Evolutionary conservation across 2,888 invertebrate species (phyloP).

Genomic region (Ligdia adustata): DNA sequence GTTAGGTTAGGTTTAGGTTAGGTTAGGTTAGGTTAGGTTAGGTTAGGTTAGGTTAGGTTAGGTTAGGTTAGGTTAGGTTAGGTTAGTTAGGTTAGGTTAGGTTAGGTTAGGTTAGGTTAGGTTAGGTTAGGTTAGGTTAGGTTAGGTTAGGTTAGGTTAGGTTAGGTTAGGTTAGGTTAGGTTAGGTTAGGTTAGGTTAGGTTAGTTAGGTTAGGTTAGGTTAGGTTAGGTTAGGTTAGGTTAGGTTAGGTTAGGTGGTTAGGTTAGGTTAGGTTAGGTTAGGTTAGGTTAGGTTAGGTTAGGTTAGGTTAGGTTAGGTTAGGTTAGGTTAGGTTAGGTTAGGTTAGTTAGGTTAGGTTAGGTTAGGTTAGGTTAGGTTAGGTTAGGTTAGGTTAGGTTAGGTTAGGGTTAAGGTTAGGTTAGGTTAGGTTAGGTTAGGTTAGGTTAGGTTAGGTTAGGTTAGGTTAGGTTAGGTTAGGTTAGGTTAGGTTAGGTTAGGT

Average conservation of each 20-base stretch:
- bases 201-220: conserved; percentile 7
- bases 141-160: conserved; percentile 24
- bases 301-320: conserved; percentile 15
- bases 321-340: conserved; percentile 10
- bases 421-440: conserved; percentile 26
- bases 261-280: conserved; percentile 9
- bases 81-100: conserved; percentile 21
- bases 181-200: conserved; percentile 18
- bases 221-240: conserved; percentile 10
- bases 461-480: conserved; percentile 25
- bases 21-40: conserved; percentile 21
- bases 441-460: conserved; percentile 26
- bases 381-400: conserved; percentile 25
- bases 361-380: conserved; percentile 20
- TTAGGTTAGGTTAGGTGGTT: conserved; percentile 12
- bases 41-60: conserved; percentile 21
- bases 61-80: conserved; percentile 22
- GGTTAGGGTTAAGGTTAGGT: conserved; percentile 25
- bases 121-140: conserved; percentile 17
- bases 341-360: conserved; percentile 19
- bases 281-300: conserved; percentile 4
- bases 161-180: conserved; percentile 21
- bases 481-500: conserved; percentile 12
- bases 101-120: conserved; percentile 17
- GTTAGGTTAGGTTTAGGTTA: conserved; percentile 14